Percentiles rank a stretch among this genome's conserved stretches.
These are phyloP conservation scores for Prunella himalayana DNA, from an alignment of 2,113 vertebrate species.

Conservation along the genomic window DNA sequence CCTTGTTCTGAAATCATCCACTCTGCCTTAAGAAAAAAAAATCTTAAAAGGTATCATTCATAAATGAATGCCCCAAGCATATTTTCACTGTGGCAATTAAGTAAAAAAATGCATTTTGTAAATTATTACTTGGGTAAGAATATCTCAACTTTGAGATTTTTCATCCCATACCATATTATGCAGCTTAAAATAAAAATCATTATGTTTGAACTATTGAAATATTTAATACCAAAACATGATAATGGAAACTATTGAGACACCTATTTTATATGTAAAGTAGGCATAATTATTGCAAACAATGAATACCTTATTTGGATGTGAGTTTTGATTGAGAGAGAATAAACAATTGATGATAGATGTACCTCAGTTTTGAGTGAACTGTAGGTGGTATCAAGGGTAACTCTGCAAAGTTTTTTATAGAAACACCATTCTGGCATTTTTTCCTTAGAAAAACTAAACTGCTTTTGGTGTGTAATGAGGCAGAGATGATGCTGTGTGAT, in stretches of 20 bases:
- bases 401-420: neutral
- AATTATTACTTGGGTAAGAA: neutral
- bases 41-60: neutral
- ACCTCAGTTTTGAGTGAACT: neutral
- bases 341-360: neutral
- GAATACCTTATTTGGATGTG: neutral
- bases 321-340: neutral
- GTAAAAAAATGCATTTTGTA: neutral
- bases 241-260: neutral
- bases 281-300: neutral
- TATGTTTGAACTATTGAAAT: neutral
- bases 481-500: neutral
- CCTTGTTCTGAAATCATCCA: neutral
- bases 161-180: neutral
- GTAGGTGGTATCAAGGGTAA: neutral
- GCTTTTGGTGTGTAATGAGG: neutral
- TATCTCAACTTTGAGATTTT: neutral
- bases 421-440: neutral
- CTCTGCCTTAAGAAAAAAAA: neutral
- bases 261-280: neutral
- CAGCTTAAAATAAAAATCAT: neutral
- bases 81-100: neutral
- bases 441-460: neutral
- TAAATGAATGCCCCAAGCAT: neutral
- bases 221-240: neutral